Base-by-base conservation (phyloP, 2,888 invertebrate genomes). In the Cerastoderma edule region DNA sequence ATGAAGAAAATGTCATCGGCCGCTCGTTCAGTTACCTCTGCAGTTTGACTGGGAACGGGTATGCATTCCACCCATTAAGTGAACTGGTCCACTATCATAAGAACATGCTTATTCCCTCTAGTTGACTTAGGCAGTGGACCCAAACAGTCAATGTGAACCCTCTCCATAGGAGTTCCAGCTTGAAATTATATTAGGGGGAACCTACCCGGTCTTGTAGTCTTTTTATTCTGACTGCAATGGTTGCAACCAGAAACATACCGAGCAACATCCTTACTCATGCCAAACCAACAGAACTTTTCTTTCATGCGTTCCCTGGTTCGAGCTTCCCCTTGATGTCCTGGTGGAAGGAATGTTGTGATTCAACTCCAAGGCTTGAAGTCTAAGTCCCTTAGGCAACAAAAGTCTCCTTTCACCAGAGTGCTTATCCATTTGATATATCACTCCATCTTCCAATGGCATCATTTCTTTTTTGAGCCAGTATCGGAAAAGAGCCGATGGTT, bases 151-250 rank as follows among this genome's bases (percentile, higher is more conserved):
- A 73, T 50, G 53, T 73, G 73, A n/a, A 73, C 68, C 13, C 73
- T 3, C 33, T 73, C 67, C 73, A 73, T 73, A 4, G 73, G 73
- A 24, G 50, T 13, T 95, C 96, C 88, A 97, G 98, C 94, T 96
- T 97, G 32, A 96, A 96, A 90, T 98, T 98, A 27, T 46, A 27
- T 73, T 5, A 72, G 28, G 16, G 66, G 57, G 60, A n/a, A n/a
- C n/a, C n/a, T n/a, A n/a, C 68, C 69, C 27, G 53, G 63, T 8
- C 19, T 22, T 44, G 54, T 60, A 8, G 5, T 66, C 44, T 67
- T 75, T 54, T 67, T 75, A 44, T 60, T 71, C 44, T 44, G 54
- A 35, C 27, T 66, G 33, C 70, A 70, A n/a, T 50, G 27, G 28
- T 46, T 44, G 33, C 75, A 75, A n/a, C 63, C n/a, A 22, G 67